A percentile compares a stretch with the other conserved stretches of the same genome.
phyloP scores from a whole-genome alignment of 2,888 invertebrate genomes.

The Campoplex capitator region DNA sequence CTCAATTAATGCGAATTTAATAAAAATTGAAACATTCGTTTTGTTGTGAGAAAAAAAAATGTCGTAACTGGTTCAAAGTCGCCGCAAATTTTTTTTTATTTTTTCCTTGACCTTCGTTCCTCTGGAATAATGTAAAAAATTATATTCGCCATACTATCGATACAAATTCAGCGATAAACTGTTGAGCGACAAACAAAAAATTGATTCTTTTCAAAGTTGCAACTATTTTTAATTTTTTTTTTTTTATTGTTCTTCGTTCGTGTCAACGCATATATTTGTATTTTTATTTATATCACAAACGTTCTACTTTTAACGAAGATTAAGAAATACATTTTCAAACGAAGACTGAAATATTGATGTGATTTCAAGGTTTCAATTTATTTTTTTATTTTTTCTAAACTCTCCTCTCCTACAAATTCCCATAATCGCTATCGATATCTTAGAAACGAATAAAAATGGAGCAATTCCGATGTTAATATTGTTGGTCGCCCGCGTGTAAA shows the following conservation, averaged over 20 bases:
- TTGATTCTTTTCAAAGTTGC: too few relatives aligned
- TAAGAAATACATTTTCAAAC: not conserved
- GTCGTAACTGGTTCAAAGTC: too few relatives aligned
- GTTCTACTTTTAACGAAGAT: not conserved
- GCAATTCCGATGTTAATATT: not conserved
- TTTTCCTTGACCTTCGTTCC: not conserved
- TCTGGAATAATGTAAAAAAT: not conserved
- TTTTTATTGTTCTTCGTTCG: not conserved
- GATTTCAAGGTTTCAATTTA: not conserved
- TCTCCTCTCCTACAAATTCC: too few relatives aligned
- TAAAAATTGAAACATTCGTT: not conserved
- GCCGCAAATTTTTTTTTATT: not conserved
- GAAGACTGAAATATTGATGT: not conserved
- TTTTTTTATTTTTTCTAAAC: not conserved
- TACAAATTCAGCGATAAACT: too few relatives aligned
- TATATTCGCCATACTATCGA: too few relatives aligned
- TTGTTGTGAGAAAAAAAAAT: too few relatives aligned
- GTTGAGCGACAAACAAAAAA: too few relatives aligned
- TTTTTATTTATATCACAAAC: not conserved
- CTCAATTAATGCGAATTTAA: not conserved
- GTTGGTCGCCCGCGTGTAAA: not conserved
- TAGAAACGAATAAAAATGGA: too few relatives aligned
- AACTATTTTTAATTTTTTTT: not conserved
- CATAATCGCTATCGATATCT: too few relatives aligned
- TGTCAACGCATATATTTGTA: not conserved